Evolutionary conservation across 2,797 vertebrate species (phyloP).

Genomic region (Acanthurus lineatus): DNA sequence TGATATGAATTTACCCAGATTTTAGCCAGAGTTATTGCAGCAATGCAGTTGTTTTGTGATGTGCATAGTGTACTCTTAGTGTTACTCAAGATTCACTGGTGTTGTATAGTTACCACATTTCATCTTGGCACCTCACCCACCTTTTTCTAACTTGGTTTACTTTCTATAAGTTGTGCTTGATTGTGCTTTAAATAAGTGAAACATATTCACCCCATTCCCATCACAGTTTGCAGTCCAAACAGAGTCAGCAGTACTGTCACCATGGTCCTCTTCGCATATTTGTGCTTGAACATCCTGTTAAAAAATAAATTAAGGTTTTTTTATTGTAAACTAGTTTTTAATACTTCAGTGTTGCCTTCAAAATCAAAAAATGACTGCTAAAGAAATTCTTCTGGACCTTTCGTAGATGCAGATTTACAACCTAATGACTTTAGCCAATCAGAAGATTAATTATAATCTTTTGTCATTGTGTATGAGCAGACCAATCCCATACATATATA

Average conservation of each 20-base stretch:
- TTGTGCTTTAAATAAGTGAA: neutral
- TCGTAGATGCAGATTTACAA: neutral
- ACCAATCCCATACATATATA: too few relatives aligned
- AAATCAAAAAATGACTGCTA: neutral
- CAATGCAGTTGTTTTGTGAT: too few relatives aligned
- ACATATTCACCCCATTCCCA: conserved; percentile 76
- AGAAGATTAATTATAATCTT: too few relatives aligned
- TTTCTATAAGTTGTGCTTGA: neutral
- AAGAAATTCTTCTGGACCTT: too few relatives aligned
- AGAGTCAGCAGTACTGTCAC: conserved; percentile 70
- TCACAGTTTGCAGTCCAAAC: conserved; percentile 73
- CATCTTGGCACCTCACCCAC: neutral
- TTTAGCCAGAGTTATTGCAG: neutral
- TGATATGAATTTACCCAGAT: neutral
- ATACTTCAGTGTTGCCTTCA: neutral
- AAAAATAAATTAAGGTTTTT: neutral
- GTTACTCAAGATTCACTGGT: too few relatives aligned
- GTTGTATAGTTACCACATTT: too few relatives aligned
- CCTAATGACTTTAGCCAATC: too few relatives aligned
- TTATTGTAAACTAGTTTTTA: neutral
- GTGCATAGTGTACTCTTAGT: too few relatives aligned
- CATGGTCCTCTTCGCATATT: conserved; percentile 58
- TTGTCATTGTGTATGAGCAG: too few relatives aligned
- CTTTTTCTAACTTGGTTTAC: neutral
- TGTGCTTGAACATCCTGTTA: conserved; percentile 27